phyloP scores from a whole-genome alignment of 2,113 vertebrate genomes.

The Hiodon alosoides region DNA sequence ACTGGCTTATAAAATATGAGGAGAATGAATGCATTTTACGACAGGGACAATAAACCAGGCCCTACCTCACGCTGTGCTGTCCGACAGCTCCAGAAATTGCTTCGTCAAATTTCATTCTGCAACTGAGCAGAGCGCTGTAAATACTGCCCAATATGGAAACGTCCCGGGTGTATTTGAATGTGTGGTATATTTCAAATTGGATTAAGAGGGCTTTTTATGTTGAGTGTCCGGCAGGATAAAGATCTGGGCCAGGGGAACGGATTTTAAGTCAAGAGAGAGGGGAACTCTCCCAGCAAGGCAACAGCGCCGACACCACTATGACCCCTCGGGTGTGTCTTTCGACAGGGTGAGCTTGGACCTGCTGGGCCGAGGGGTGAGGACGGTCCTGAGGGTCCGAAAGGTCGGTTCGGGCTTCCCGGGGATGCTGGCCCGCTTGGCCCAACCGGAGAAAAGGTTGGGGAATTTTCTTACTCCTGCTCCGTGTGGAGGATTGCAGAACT shows the following conservation, averaged over 20 bases:
- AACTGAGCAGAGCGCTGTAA: conserved; percentile 2
- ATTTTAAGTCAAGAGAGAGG: too few relatives aligned
- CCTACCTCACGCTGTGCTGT: conserved; percentile 1
- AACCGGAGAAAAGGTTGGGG: conserved; percentile 84
- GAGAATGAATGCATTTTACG: conserved; percentile 12
- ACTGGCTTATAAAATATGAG: conserved; percentile 11
- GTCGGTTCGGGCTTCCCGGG: conserved; percentile 78
- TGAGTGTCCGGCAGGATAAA: too few relatives aligned
- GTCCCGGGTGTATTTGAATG: not conserved
- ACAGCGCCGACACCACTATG: too few relatives aligned
- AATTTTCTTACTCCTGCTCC: not conserved
- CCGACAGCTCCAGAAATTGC: conserved; percentile 6
- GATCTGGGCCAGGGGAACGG: too few relatives aligned
- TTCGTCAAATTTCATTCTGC: conserved; percentile 12
- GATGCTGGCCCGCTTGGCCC: conserved; percentile 74
- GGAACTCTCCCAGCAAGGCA: too few relatives aligned
- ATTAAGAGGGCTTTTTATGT: not conserved
- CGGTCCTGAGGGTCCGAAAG: conserved; percentile 89
- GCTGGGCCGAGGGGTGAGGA: conserved; percentile 82
- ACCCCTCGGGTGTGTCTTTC: conserved; percentile 5
- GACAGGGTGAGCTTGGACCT: conserved; percentile 77
- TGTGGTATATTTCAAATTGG: not conserved
- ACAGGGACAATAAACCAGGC: conserved; percentile 2
- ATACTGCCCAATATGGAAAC: not conserved
- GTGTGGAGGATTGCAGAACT: not conserved